These are phyloP conservation scores for Machimus rusticus DNA, from an alignment of 2,888 invertebrate species.

Conservation along the genomic window DNA sequence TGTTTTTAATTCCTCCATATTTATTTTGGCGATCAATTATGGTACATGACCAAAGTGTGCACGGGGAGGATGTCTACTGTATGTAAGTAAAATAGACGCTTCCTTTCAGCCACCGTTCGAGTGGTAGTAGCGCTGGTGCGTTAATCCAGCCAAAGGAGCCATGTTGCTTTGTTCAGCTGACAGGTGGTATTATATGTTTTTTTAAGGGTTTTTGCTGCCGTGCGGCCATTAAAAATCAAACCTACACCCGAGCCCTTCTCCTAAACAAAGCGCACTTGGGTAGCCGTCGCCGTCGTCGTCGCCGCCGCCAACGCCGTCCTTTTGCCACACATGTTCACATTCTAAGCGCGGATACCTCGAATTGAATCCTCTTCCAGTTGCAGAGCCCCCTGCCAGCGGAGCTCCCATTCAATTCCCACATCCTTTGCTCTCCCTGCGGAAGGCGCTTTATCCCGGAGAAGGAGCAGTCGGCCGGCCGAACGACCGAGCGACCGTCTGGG, in stretches of 20 bases:
- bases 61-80: neutral
- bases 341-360: neutral
- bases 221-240: slow-evolving; percentile 16
- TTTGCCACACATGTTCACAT: slow-evolving; percentile 20
- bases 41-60: neutral
- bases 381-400: neutral
- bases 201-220: neutral
- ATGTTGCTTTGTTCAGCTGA: neutral
- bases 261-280: slow-evolving; percentile 13
- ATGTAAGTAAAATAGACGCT: neutral
- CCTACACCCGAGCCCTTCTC: neutral
- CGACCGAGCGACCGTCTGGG: slow-evolving; percentile 15
- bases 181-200: slow-evolving; percentile 33
- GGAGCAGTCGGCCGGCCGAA: neutral
- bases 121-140: neutral
- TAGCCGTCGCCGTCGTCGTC: neutral
- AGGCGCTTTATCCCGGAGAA: neutral
- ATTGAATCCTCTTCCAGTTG: neutral
- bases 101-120: neutral
- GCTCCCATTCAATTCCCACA: slow-evolving; percentile 7
- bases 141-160: neutral
- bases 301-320: neutral
- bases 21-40: neutral
- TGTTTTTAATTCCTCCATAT: neutral
- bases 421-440: neutral